Conservation (phyloP, 2,888 invertebrate species). For the Agrochola lychnidis region DNA sequence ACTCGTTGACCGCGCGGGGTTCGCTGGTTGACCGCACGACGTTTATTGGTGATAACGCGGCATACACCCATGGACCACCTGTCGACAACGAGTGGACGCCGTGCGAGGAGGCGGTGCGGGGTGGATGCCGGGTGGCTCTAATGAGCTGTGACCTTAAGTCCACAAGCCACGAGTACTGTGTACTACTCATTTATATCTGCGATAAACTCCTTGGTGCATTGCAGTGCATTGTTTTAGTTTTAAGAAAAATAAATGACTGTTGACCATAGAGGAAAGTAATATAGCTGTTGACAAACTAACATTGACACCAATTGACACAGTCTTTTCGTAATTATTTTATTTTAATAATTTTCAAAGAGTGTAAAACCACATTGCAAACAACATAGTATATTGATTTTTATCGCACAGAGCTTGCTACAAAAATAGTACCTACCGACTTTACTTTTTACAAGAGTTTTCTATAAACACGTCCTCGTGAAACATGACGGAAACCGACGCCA, state of each 20-base stretch:
- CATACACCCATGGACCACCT: too few relatives aligned
- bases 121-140: too few relatives aligned
- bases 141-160: too few relatives aligned
- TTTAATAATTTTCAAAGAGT: background rate
- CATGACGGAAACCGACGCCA: constrained; percentile 87
- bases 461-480: constrained; percentile 15
- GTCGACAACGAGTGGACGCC: too few relatives aligned
- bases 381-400: background rate
- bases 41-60: too few relatives aligned
- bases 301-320: background rate
- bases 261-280: too few relatives aligned
- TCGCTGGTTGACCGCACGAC: too few relatives aligned
- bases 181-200: background rate
- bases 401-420: background rate
- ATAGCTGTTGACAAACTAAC: constrained; percentile 9
- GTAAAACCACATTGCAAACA: background rate
- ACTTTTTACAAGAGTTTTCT: background rate
- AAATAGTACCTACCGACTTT: background rate
- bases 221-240: background rate
- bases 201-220: background rate
- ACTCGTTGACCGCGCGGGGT: too few relatives aligned
- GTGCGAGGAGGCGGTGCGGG: too few relatives aligned
- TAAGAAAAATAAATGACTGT: constrained; percentile 25
- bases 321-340: background rate
- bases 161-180: background rate